Base-by-base conservation (phyloP, 2,888 invertebrate species). In the Petrolisthes cinctipes region DNA sequence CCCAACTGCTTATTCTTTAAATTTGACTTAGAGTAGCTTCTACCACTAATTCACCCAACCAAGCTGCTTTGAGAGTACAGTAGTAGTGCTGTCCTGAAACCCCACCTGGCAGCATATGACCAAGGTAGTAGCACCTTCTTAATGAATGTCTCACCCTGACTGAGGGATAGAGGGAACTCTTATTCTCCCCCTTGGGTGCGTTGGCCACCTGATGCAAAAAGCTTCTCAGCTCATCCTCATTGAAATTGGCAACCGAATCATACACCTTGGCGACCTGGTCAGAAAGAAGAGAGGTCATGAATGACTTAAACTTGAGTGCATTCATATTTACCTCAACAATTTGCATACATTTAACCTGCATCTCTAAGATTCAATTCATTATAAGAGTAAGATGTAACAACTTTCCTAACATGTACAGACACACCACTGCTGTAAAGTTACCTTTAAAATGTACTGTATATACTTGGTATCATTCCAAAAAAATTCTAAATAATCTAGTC, bases 131-230 rank as follows among this genome's bases (percentile, higher is more conserved):
- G 37, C 37, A 23, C 14, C 14, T 76, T 37, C 76, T 76, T 20
- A n/a, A 3, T 75, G 11, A 11, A 9, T 61, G 11, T 61, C 61
- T 61, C 61, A 11, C 9, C 61, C 9, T 61, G 87, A 87, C 89
- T 82, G 61, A 83, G 89, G 86, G 81, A 37, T 82, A 86, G 61
- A 86, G 82, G 78, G 79, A 75, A 37, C 54, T 84, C 78, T 87
- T 85, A 82, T 90, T 82, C 66, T 89, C 89, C 54, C 76, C 86
- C 79, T 86, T 88, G 66, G 79, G 80, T 20, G 83, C 87, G 79
- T 86, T 85, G 23, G 89, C 83, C 54, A 90, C 89, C 66, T 87
- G 87, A 66, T 87, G 86, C 80, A 90, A 76, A 53, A 90, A 78
- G 20, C 83, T 89, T 71, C 86, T 85, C 23, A 90, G 81, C 20